Evolutionary conservation across 2,888 invertebrate genomes (phyloP).

Genomic region (Stegana nigrithorax): DNA sequence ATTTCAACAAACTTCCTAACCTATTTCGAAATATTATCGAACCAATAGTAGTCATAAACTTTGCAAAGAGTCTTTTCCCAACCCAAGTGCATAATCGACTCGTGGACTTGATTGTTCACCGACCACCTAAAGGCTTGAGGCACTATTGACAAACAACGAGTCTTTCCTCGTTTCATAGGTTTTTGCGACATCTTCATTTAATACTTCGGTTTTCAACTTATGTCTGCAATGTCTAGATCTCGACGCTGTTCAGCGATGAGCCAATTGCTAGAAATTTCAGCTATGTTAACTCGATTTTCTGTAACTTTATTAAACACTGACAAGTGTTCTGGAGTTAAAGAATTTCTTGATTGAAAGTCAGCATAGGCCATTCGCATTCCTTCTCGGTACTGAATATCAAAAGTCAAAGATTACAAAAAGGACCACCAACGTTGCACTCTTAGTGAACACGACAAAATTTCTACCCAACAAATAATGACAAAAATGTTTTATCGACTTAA

Average conservation of each 20-base stretch:
- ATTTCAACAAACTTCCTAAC: not conserved
- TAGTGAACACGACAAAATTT: slow-evolving; percentile 28
- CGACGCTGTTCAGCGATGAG: slow-evolving; percentile 14
- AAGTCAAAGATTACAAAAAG: slow-evolving; percentile 24
- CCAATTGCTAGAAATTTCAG: slow-evolving; percentile 26
- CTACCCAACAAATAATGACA: slow-evolving; percentile 32
- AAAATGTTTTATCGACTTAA: slow-evolving; percentile 35
- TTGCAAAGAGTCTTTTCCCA: slow-evolving; percentile 24
- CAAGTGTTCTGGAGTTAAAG: not conserved
- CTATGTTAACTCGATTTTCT: slow-evolving; percentile 23
- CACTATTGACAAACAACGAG: slow-evolving; percentile 18
- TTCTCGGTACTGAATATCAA: slow-evolving; percentile 26
- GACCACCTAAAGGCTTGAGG: slow-evolving; percentile 22
- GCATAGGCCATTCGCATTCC: slow-evolving; percentile 31
- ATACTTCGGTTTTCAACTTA: not conserved
- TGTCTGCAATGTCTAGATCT: slow-evolving; percentile 1
- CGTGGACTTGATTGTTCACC: slow-evolving; percentile 21
- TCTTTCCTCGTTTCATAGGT: slow-evolving; percentile 20
- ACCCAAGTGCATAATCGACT: slow-evolving; percentile 24
- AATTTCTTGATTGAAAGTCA: slow-evolving; percentile 26
- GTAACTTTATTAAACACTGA: not conserved
- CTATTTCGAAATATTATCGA: slow-evolving; percentile 4
- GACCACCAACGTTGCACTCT: slow-evolving; percentile 31
- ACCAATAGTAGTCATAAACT: slow-evolving; percentile 14
- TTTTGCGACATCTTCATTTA: slow-evolving; percentile 27